Conservation (phyloP, 2,888 invertebrate species). For the Stenurella melanura region DNA sequence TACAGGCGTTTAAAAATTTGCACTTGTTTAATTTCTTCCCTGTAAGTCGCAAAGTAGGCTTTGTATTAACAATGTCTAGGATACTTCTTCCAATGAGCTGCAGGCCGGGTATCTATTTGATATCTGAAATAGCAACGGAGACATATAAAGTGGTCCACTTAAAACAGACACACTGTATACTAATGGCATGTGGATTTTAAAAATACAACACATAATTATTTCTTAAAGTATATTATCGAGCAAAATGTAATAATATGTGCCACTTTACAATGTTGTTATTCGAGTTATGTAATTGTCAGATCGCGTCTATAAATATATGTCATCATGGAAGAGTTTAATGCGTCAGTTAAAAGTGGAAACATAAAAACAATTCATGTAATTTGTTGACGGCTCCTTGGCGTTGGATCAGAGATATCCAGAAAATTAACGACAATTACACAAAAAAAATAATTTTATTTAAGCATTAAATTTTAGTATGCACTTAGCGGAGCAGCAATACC, state of each 20-base stretch:
- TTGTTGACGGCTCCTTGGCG: background rate
- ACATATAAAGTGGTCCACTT: too few relatives aligned
- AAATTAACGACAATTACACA: background rate
- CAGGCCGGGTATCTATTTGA: too few relatives aligned
- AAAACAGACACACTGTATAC: too few relatives aligned
- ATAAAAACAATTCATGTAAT: background rate
- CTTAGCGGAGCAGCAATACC: slow-evolving; percentile 16
- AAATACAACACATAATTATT: too few relatives aligned
- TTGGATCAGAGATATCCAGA: background rate
- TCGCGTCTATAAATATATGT: background rate
- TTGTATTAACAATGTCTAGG: too few relatives aligned
- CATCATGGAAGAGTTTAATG: background rate
- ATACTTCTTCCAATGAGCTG: too few relatives aligned
- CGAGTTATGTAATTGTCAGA: background rate
- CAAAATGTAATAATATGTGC: background rate
- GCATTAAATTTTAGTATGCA: slow-evolving; percentile 9
- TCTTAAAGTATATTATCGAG: background rate
- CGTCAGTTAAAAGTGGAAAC: background rate
- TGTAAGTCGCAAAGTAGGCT: too few relatives aligned
- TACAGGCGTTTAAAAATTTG: too few relatives aligned
- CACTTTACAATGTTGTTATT: background rate
- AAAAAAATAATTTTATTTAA: background rate
- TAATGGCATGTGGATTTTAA: too few relatives aligned
- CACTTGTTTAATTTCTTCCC: too few relatives aligned
- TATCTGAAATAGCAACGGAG: too few relatives aligned